These are phyloP conservation scores for Ditylenchus weischeri DNA, from an alignment of 2,888 invertebrate genomes.

Conservation along the genomic window DNA sequence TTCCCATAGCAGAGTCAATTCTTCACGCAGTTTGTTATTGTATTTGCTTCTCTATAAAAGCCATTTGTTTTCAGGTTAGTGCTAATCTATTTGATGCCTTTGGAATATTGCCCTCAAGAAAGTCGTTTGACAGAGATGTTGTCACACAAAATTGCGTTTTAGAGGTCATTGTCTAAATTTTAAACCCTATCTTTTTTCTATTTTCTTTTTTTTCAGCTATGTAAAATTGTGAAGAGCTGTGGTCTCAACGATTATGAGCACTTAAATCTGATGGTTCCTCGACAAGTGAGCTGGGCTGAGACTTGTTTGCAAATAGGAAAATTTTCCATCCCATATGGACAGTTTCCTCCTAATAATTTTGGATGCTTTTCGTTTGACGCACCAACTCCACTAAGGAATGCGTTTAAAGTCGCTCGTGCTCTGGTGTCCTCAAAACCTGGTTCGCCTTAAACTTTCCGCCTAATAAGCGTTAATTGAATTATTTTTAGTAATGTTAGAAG, in stretches of 20 bases:
- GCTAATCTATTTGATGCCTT: conserved; percentile 31
- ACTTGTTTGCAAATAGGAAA: conserved; percentile 6
- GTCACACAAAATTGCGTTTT: neutral
- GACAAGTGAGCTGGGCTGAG: neutral
- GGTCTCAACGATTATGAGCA: too few relatives aligned
- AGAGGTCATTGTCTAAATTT: neutral
- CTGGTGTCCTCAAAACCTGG: conserved; percentile 73
- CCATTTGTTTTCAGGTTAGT: too few relatives aligned
- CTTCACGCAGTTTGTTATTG: conserved; percentile 19
- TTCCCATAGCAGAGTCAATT: conserved; percentile 16
- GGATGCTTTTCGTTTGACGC: conserved; percentile 32
- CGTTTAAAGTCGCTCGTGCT: conserved; percentile 78
- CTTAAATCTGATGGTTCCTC: too few relatives aligned
- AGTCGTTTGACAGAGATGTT: neutral
- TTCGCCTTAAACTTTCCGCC: neutral
- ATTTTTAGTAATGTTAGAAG: conserved; percentile 77
- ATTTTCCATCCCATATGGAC: conserved; percentile 8
- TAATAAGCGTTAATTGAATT: neutral
- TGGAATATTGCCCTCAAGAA: conserved; percentile 25
- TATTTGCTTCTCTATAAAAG: too few relatives aligned
- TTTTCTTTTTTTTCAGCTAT: too few relatives aligned
- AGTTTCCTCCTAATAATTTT: neutral
- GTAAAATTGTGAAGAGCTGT: too few relatives aligned
- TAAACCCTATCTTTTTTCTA: too few relatives aligned
- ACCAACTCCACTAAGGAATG: conserved; percentile 65